phyloP scores from a whole-genome alignment of 2,797 vertebrate genomes.

The Ctenochaetus hawaiiensis region DNA sequence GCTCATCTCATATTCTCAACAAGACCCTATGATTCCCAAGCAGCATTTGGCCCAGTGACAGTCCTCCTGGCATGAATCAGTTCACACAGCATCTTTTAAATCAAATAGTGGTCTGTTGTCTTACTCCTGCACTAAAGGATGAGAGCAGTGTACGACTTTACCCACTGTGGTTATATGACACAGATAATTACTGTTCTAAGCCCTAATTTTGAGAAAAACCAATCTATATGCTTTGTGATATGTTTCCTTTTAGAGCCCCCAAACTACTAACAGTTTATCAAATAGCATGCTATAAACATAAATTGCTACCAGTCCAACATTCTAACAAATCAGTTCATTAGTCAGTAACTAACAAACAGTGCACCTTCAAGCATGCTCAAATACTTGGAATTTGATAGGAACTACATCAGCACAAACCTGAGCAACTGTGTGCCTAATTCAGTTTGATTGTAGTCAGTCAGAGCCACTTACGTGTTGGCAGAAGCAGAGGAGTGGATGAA shows the following conservation, averaged over 20 bases:
- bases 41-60: not conserved
- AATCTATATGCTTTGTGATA: not conserved
- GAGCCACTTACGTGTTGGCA: not conserved
- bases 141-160: slow-evolving; percentile 1
- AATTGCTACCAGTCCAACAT: slow-evolving; percentile 37
- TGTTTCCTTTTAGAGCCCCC: slow-evolving; percentile 46
- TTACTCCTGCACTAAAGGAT: not conserved
- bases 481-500: slow-evolving; percentile 12
- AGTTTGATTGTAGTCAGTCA: slow-evolving; percentile 14
- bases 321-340: slow-evolving; percentile 65
- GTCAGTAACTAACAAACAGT: slow-evolving; percentile 66
- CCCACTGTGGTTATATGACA: slow-evolving; percentile 24
- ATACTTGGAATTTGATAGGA: not conserved
- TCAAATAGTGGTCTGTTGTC: not conserved
- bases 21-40: not conserved
- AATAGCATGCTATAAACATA: slow-evolving; percentile 65
- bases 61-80: not conserved
- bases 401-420: slow-evolving; percentile 4
- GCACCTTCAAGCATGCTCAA: slow-evolving; percentile 64
- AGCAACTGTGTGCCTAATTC: not conserved
- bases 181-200: slow-evolving; percentile 11
- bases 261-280: slow-evolving; percentile 66
- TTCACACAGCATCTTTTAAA: slow-evolving; percentile 15
- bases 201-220: slow-evolving; percentile 5
- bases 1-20: slow-evolving; percentile 25